Conservation (phyloP, 2,797 vertebrate species). For the Girardinus metallicus region DNA sequence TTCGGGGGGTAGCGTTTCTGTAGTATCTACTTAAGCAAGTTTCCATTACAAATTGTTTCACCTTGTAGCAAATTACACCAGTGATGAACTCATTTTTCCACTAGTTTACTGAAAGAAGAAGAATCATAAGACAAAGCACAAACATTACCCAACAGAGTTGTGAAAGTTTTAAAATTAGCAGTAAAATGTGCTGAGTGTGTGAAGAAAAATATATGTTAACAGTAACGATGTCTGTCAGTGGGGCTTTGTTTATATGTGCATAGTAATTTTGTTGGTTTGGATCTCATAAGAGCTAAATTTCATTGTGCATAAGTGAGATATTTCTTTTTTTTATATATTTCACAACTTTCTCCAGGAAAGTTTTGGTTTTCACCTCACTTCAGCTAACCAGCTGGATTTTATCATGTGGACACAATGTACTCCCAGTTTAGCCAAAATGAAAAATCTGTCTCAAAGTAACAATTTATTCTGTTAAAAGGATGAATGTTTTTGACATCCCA, state of each 20-base stretch:
- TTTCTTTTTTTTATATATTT: background rate
- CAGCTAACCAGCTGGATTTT: background rate
- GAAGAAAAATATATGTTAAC: background rate
- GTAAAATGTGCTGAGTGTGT: background rate
- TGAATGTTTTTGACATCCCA: background rate
- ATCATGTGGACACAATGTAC: background rate
- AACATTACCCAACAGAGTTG: background rate
- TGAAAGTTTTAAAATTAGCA: background rate
- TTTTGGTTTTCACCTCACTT: background rate
- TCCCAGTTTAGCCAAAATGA: slow-evolving; percentile 1
- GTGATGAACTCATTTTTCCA: too few relatives aligned
- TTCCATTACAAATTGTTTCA: background rate
- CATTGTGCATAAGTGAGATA: background rate
- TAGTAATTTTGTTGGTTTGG: background rate
- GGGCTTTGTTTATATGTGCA: background rate
- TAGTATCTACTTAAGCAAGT: background rate
- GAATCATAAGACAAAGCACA: background rate
- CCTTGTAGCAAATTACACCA: too few relatives aligned
- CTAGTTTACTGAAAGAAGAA: background rate
- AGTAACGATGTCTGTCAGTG: background rate
- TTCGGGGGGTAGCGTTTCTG: background rate
- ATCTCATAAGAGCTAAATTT: background rate
- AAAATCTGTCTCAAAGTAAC: background rate
- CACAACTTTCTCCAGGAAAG: background rate
- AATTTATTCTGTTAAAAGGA: background rate